A percentile compares a stretch with the other conserved stretches of the same genome.
Conservation (phyloP, 2,113 vertebrate genomes). For the Cromileptes altivelis region DNA sequence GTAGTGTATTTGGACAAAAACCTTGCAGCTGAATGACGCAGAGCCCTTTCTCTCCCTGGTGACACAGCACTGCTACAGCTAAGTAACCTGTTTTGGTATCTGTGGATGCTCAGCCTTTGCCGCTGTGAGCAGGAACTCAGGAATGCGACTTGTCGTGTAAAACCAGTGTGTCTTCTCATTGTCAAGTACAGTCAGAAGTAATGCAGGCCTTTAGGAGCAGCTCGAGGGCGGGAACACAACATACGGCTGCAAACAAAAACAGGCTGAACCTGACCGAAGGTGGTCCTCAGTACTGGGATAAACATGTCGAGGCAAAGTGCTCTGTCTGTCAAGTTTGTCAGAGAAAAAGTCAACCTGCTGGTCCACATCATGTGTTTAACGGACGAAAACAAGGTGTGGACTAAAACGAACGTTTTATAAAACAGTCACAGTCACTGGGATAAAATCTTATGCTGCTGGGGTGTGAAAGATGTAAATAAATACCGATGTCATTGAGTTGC, state of each 20-base stretch:
- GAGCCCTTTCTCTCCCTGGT: neutral
- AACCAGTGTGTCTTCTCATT: constrained; percentile 45
- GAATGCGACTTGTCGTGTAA: constrained; percentile 65
- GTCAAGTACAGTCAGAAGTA: neutral
- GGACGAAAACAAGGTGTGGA: constrained; percentile 16
- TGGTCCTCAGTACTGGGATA: neutral
- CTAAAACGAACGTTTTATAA: neutral
- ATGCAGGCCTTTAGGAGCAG: neutral
- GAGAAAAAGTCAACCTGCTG: neutral
- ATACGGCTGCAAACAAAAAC: neutral
- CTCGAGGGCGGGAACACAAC: neutral
- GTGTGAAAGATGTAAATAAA: neutral
- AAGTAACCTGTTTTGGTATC: constrained; percentile 2
- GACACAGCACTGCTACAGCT: neutral
- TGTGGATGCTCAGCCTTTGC: neutral
- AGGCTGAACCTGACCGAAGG: constrained; percentile 15
- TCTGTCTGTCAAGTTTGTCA: neutral
- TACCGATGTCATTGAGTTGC: neutral
- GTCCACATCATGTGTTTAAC: neutral
- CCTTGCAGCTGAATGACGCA: neutral
- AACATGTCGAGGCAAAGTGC: constrained; percentile 22
- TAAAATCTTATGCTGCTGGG: neutral
- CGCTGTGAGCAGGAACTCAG: constrained; percentile 9
- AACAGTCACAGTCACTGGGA: neutral
- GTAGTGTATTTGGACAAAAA: neutral